Evolutionary conservation across 92 coral and sea anemone genomes (phyloP).

Genomic region (Muricea muricata): DNA sequence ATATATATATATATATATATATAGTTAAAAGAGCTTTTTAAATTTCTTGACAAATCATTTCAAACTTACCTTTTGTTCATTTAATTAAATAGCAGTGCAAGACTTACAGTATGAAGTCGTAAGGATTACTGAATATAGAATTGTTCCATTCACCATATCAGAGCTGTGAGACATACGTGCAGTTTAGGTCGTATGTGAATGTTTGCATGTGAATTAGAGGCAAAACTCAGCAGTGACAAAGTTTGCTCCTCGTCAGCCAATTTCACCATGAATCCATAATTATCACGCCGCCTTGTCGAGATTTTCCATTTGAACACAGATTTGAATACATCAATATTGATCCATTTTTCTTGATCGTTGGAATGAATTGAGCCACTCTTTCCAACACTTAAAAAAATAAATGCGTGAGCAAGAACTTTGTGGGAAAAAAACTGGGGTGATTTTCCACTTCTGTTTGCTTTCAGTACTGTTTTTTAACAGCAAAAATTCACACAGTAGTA

Average conservation of each 20-base stretch:
- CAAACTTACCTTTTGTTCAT: no score
- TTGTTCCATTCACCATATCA: constrained; percentile 68
- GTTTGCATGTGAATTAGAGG: constrained; percentile 74
- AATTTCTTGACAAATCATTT: neutral
- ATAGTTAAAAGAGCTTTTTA: no score
- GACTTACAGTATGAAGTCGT: no score
- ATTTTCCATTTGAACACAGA: constrained; percentile 88
- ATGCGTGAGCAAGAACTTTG: no score
- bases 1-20: no score
- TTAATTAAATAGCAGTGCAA: neutral
- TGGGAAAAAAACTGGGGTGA: no score
- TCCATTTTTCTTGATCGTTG: constrained; percentile 67
- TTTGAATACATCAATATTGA: constrained; percentile 72
- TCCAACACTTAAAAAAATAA: constrained; percentile 61
- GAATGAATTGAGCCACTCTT: constrained; percentile 70
- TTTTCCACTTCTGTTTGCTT: no score
- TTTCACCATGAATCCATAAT: constrained; percentile 93
- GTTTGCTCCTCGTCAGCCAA: constrained; percentile 80
- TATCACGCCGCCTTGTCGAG: constrained; percentile 64
- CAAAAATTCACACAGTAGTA: no score
- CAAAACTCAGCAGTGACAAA: constrained; percentile 74
- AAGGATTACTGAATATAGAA: neutral
- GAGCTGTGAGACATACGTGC: constrained; percentile 74
- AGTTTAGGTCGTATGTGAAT: constrained; percentile 71
- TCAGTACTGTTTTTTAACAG: no score